phyloP scores from a whole-genome alignment of 2,797 vertebrate species.

The Eospalax fontanierii region DNA sequence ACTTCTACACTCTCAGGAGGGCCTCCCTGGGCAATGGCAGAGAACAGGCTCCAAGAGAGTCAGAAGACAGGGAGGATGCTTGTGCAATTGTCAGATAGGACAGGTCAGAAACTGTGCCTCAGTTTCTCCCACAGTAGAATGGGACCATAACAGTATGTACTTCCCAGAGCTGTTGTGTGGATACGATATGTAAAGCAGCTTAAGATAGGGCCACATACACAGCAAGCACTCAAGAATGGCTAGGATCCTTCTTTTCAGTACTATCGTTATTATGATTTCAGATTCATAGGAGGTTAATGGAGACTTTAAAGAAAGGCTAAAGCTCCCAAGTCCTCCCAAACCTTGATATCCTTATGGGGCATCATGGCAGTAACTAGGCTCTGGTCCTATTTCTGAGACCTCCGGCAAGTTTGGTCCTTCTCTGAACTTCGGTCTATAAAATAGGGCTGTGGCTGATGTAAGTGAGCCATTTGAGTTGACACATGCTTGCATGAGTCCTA shows the following conservation, averaged over 20 bases:
- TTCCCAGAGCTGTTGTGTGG: neutral
- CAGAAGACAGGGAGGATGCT: neutral
- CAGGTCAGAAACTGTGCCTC: neutral
- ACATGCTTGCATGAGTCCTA: neutral
- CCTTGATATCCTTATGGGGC: neutral
- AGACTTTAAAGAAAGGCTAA: neutral
- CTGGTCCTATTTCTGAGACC: neutral
- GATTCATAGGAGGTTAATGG: neutral
- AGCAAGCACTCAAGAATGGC: neutral
- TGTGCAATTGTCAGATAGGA: neutral
- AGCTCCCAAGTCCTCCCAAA: neutral
- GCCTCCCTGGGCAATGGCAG: neutral
- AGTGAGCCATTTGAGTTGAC: neutral
- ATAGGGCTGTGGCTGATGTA: neutral
- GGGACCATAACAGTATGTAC: too few relatives aligned
- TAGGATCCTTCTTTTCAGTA: neutral
- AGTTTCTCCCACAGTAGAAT: neutral
- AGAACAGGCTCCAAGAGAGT: too few relatives aligned
- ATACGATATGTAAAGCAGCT: neutral
- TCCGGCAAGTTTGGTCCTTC: neutral
- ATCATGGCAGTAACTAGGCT: neutral
- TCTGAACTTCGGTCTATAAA: conserved; percentile 7
- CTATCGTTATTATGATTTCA: neutral
- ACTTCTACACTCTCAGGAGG: neutral
- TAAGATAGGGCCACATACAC: neutral